These are phyloP conservation scores for Pempheris klunzingeri DNA, from an alignment of 2,797 vertebrate species.

Conservation along the genomic window DNA sequence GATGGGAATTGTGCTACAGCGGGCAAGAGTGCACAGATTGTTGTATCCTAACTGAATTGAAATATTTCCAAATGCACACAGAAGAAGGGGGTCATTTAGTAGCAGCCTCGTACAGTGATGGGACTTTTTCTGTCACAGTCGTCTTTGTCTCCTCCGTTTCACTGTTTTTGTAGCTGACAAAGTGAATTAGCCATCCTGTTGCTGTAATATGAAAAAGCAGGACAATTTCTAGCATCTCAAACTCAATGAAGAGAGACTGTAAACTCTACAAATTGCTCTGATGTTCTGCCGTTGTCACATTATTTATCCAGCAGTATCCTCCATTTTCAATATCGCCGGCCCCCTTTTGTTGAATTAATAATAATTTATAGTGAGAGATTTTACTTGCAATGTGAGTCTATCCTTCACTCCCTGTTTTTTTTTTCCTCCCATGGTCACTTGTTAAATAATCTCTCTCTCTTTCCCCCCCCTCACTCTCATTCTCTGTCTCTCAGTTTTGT, in stretches of 20 bases:
- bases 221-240: constrained; percentile 47
- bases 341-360: constrained; percentile 65
- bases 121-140: constrained; percentile 16
- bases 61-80: constrained; percentile 5
- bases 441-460: constrained; percentile 84
- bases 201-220: constrained; percentile 66
- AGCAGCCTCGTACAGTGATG: background rate
- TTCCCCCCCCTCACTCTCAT: constrained; percentile 36
- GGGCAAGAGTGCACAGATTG: constrained; percentile 22
- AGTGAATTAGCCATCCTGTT: constrained; percentile 61
- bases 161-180: constrained; percentile 57
- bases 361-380: constrained; percentile 83
- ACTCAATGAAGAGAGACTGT: constrained; percentile 63
- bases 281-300: constrained; percentile 66
- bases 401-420: constrained; percentile 61
- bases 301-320: constrained; percentile 64
- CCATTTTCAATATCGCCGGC: constrained; percentile 56
- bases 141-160: constrained; percentile 48
- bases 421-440: constrained; percentile 88
- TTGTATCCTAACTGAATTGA: constrained; percentile 22
- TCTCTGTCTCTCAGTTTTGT: constrained; percentile 86
- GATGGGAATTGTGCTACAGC: constrained; percentile 23
- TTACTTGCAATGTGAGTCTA: constrained; percentile 65
- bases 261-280: constrained; percentile 68
- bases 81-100: background rate